Evolutionary conservation across 37 sponge, comb jelly and placozoan genomes (phyloP).

Genomic region (Axinella damicornis): DNA sequence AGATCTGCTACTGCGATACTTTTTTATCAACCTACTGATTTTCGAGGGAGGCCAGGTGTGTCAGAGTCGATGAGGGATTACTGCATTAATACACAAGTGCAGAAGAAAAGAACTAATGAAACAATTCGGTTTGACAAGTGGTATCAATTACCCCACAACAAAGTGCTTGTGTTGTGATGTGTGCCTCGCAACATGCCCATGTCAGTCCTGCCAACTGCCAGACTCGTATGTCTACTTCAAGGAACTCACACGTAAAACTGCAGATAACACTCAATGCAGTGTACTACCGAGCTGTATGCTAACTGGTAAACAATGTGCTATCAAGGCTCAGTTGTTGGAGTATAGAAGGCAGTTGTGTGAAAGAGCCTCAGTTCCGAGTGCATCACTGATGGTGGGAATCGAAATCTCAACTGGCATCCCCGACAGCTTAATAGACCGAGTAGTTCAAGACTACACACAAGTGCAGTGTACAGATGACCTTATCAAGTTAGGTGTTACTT

Average conservation of each 20-base stretch:
- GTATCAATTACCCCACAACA: background rate
- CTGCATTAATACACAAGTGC: slow-evolving; percentile 39
- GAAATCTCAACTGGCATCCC: slow-evolving; percentile 22
- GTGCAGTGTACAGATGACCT: background rate
- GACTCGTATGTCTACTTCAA: too few species aligned
- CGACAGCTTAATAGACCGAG: background rate
- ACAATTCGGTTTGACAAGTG: slow-evolving; percentile 1
- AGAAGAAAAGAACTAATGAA: slow-evolving; percentile 27
- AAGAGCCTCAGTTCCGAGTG: background rate
- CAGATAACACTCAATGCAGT: background rate
- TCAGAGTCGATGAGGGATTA: slow-evolving; percentile 7
- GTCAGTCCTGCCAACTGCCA: background rate
- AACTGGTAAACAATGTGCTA: background rate
- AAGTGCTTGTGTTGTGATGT: slow-evolving; percentile 47
- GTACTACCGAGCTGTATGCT: background rate
- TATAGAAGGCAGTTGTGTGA: background rate
- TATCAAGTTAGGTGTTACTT: background rate
- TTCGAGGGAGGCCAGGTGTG: background rate
- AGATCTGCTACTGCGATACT: slow-evolving; percentile 18
- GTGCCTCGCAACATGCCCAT: slow-evolving; percentile 11
- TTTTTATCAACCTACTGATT: background rate
- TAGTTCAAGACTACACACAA: background rate
- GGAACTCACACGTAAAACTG: background rate
- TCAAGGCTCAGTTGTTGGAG: background rate
- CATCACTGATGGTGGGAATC: slow-evolving; percentile 13